A percentile compares a stretch with the other conserved stretches of the same genome.
Evolutionary conservation across 2,113 vertebrate species (phyloP).

Genomic region (Tyto alba): DNA sequence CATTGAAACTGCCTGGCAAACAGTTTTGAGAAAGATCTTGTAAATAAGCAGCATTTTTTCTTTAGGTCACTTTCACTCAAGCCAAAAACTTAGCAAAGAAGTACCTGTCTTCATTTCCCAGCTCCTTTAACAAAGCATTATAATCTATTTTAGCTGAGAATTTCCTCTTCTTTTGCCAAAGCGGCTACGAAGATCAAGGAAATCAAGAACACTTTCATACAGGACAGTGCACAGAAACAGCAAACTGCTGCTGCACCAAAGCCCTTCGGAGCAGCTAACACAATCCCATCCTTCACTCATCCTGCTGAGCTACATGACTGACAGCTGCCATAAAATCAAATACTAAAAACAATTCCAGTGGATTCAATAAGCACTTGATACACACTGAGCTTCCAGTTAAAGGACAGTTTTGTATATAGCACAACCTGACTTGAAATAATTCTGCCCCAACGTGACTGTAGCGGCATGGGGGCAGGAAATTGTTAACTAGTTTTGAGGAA

Average conservation of each 20-base stretch:
- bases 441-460: neutral
- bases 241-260: neutral
- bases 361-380: neutral
- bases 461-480: neutral
- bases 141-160: neutral
- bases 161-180: neutral
- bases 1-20: accelerated
- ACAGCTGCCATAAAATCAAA: neutral
- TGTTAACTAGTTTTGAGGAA: neutral
- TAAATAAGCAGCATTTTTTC: neutral
- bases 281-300: neutral
- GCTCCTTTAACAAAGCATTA: neutral
- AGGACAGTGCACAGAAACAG: neutral
- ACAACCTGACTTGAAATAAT: neutral
- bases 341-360: neutral
- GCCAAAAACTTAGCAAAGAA: neutral
- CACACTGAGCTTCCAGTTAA: neutral
- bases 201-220: neutral
- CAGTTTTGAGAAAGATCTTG: neutral
- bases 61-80: neutral
- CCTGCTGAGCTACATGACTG: neutral
- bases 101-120: neutral
- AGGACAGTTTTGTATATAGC: neutral
- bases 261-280: neutral
- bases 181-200: neutral